Conservation (phyloP, 2,113 vertebrate species). For the Philantomba maxwellii region DNA sequence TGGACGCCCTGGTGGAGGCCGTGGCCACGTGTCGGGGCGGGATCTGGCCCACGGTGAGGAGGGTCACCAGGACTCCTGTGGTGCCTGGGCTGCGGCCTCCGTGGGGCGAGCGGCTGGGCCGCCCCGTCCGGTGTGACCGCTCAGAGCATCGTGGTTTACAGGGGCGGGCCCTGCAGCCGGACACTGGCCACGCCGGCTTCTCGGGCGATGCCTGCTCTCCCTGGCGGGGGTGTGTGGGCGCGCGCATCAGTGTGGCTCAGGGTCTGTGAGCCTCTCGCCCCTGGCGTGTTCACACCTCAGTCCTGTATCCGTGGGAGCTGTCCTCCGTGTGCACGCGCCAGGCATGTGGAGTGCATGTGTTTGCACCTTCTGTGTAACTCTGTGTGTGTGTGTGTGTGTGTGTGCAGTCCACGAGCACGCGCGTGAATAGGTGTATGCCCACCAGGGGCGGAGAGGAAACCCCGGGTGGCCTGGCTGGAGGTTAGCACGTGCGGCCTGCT, state of each 20-base stretch:
- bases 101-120: fast-evolving
- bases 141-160: fast-evolving
- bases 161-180: fast-evolving
- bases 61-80: not conserved
- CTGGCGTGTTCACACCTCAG: not conserved
- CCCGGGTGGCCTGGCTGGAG: not conserved
- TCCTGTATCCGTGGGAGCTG: fast-evolving
- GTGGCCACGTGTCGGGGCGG: fast-evolving
- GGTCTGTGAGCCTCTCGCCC: not conserved
- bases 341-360: not conserved
- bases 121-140: fast-evolving
- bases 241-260: fast-evolving
- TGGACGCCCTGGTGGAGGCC: fast-evolving
- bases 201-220: fast-evolving
- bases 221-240: fast-evolving
- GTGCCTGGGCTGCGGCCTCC: not conserved
- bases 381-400: not conserved
- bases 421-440: not conserved
- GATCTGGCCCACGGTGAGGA: fast-evolving
- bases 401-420: not conserved
- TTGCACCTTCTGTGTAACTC: not conserved
- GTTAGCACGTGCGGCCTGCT: fast-evolving
- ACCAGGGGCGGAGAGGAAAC: not conserved
- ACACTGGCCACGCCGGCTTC: fast-evolving
- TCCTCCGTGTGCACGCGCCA: not conserved